phyloP scores from a whole-genome alignment of 2,888 invertebrate species.

The Salpingus planirostris region DNA sequence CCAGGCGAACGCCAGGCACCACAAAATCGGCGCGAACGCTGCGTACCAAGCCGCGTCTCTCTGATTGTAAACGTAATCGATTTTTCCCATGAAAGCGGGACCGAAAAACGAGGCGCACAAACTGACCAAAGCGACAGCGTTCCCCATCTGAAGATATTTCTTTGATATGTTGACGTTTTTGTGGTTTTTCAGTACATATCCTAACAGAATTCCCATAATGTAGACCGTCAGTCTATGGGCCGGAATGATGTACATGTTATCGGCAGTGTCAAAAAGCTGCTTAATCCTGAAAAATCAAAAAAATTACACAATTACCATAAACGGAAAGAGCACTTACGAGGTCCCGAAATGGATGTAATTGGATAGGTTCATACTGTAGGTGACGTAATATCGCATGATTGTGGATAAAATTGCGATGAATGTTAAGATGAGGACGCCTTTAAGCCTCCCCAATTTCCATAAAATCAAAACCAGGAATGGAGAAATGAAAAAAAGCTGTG shows the following conservation, averaged over 20 bases:
- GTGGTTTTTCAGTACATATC: slow-evolving; percentile 47
- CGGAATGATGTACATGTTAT: slow-evolving; percentile 59
- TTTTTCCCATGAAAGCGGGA: slow-evolving; percentile 56
- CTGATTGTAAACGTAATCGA: slow-evolving; percentile 52
- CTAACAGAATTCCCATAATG: slow-evolving; percentile 57
- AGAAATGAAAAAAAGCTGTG: slow-evolving; percentile 55
- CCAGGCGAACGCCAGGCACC: slow-evolving; percentile 62
- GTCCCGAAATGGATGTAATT: slow-evolving; percentile 62
- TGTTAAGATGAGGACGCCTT: slow-evolving; percentile 43
- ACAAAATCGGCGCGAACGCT: slow-evolving; percentile 59
- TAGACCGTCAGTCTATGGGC: slow-evolving; percentile 59
- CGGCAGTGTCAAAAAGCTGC: slow-evolving; percentile 58
- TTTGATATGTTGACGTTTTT: slow-evolving; percentile 37
- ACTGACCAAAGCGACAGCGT: slow-evolving; percentile 46
- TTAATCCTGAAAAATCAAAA: slow-evolving; percentile 46
- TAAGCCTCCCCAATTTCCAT: slow-evolving; percentile 51
- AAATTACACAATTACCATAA: not conserved
- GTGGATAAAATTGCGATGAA: slow-evolving; percentile 49
- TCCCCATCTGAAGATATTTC: slow-evolving; percentile 47
- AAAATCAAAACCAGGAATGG: slow-evolving; percentile 50
- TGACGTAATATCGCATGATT: slow-evolving; percentile 51
- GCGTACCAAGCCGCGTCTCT: slow-evolving; percentile 59
- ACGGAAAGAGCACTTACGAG: slow-evolving; percentile 46
- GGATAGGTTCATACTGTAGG: slow-evolving; percentile 49
- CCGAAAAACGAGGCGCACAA: slow-evolving; percentile 49